Percentiles rank a stretch among this genome's conserved stretches.
These are phyloP conservation scores for Porites rus DNA, from an alignment of 92 coral and sea anemone genomes.

Conservation along the genomic window DNA sequence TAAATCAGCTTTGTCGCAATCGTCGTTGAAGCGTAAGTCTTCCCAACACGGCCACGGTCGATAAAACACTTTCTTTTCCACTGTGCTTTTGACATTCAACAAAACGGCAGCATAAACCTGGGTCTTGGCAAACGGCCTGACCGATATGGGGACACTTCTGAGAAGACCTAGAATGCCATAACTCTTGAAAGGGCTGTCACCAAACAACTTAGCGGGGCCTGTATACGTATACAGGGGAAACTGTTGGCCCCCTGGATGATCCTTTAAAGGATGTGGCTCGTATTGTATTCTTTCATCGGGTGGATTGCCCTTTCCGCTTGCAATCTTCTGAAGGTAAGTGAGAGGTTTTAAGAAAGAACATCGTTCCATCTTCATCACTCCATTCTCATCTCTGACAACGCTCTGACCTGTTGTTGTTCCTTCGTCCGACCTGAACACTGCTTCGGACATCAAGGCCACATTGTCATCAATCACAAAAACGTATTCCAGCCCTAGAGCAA, in stretches of 20 bases:
- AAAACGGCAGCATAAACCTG: conserved; percentile 64
- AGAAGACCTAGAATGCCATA: conserved; percentile 61
- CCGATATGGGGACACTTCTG: conserved; percentile 33
- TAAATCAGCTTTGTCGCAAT: conserved; percentile 62
- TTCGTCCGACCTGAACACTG: background rate
- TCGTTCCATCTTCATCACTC: conserved; percentile 35
- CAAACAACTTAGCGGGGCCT: conserved; percentile 54
- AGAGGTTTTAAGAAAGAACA: conserved; percentile 55
- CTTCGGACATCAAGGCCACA: conserved; percentile 57
- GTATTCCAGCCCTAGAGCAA: conserved; percentile 46
- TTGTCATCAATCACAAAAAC: conserved; percentile 60
- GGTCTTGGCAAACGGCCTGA: conserved; percentile 37
- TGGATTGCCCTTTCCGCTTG: conserved; percentile 30
- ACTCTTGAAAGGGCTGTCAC: conserved; percentile 20
- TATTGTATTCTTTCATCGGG: background rate
- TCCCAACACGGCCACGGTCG: conserved; percentile 77
- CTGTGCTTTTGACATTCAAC: conserved; percentile 59
- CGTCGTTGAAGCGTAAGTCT: conserved; percentile 70
- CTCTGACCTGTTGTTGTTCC: background rate
- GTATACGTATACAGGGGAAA: conserved; percentile 60
- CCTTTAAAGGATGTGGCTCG: conserved; percentile 23
- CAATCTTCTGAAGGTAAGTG: conserved; percentile 43
- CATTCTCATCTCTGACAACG: conserved; percentile 44
- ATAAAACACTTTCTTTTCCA: conserved; percentile 43
- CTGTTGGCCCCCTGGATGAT: background rate